phyloP scores from a whole-genome alignment of 2,113 vertebrate genomes.

The Clupea harengus region DNA sequence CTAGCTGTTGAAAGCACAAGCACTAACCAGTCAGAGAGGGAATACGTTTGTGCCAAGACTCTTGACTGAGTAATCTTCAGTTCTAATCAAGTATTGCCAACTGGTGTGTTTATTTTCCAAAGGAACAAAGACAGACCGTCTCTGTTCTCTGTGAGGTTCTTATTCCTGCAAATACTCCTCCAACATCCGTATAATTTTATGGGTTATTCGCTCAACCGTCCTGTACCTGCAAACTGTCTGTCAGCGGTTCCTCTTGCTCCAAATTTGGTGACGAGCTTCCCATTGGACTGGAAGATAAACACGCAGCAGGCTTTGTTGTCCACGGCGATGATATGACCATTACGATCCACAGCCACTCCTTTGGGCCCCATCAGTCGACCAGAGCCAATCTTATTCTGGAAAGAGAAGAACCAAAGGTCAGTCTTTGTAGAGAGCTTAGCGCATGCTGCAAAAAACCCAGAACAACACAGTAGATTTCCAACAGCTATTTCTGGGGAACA shows the following conservation, averaged over 20 bases:
- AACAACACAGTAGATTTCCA: not conserved
- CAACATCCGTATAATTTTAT: not conserved
- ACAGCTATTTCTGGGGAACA: not conserved
- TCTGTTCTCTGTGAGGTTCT: not conserved
- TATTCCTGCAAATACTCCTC: not conserved
- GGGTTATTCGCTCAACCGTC: not conserved
- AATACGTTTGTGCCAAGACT: not conserved
- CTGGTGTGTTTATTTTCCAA: not conserved
- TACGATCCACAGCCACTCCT: constrained; percentile 90
- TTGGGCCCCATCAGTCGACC: constrained; percentile 95
- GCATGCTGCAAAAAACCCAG: not conserved
- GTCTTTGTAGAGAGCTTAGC: not conserved
- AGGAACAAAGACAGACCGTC: not conserved
- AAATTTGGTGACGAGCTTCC: constrained; percentile 91
- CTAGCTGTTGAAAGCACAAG: constrained; percentile 23
- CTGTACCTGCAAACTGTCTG: constrained; percentile 89
- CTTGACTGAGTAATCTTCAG: not conserved
- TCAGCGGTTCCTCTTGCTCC: constrained; percentile 87
- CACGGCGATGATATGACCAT: constrained; percentile 95
- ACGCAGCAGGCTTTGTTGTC: constrained; percentile 98
- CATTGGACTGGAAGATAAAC: constrained; percentile 96
- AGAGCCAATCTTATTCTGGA: constrained; percentile 89
- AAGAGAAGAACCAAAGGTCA: constrained; percentile 12
- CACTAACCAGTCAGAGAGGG: not conserved
- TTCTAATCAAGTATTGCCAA: not conserved